Evolutionary conservation across 53 echinoderm and acorn worm genomes (phyloP).

Genomic region (Echinarachnius parma): DNA sequence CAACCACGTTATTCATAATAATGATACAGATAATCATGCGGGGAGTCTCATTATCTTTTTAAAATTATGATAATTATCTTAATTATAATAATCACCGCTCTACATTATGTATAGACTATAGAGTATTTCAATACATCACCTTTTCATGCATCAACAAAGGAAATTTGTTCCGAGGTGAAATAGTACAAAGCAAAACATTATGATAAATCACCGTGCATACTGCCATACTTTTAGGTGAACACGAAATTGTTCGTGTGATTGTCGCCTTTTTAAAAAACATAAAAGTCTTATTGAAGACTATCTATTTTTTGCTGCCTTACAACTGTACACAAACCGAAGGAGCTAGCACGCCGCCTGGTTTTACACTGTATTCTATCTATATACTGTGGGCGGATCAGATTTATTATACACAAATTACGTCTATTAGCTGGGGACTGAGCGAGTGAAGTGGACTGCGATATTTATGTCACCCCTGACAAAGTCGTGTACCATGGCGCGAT

Average conservation of each 20-base stretch:
- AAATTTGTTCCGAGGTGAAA: no score
- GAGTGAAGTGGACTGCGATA: conserved; percentile 15
- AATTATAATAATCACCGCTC: no score
- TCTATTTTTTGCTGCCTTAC: conserved; percentile 31
- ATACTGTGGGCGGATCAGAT: conserved; percentile 50
- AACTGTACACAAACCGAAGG: conserved; percentile 30
- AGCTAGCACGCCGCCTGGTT: conserved; percentile 10
- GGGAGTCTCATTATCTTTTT: no score
- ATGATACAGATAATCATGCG: no score
- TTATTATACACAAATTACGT: conserved; percentile 52
- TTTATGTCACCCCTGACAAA: conserved; percentile 3
- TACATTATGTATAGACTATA: no score
- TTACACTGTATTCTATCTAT: no score
- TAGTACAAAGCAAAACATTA: no score
- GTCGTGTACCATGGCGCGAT: neutral
- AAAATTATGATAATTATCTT: no score
- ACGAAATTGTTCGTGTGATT: neutral
- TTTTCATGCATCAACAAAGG: no score
- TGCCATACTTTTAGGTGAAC: neutral
- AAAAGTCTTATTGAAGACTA: conserved; percentile 7
- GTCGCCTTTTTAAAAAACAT: neutral
- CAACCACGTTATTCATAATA: no score
- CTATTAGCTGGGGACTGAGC: conserved; percentile 43
- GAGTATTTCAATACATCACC: no score
- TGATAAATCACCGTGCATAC: no score